A percentile compares a stretch with the other conserved stretches of the same genome.
phyloP scores from a whole-genome alignment of 2,888 invertebrate species.

The Nymphalis polychloros region DNA sequence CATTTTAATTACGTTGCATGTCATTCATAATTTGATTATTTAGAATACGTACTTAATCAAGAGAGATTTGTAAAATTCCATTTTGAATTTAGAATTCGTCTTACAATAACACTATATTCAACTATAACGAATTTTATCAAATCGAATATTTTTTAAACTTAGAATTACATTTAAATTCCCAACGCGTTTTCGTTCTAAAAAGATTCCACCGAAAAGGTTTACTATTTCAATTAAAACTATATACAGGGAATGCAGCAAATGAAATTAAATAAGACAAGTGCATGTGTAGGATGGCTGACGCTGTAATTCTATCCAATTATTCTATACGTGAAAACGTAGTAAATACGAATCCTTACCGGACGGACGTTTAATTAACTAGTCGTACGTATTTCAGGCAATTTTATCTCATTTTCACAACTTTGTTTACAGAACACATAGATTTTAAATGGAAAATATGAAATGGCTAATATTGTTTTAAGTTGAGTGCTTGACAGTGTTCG shows the following conservation, averaged over 20 bases:
- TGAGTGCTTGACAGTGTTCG: constrained; percentile 37
- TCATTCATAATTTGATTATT: too few species aligned
- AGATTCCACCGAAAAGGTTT: background rate
- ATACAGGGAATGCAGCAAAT: constrained; percentile 9
- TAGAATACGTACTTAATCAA: too few species aligned
- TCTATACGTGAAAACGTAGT: constrained; percentile 41
- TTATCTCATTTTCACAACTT: constrained; percentile 31
- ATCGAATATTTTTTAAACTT: too few species aligned
- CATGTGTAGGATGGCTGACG: constrained; percentile 1
- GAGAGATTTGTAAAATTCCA: too few species aligned
- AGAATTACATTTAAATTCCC: too few species aligned
- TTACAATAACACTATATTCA: too few species aligned
- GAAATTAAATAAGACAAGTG: constrained; percentile 24
- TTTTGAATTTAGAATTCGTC: too few species aligned
- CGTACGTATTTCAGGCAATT: constrained; percentile 27
- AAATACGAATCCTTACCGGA: constrained; percentile 45
- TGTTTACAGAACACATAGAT: constrained; percentile 28
- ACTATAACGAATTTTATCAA: too few species aligned
- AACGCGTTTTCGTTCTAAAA: background rate
- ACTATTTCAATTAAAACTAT: constrained; percentile 1
- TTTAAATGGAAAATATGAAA: constrained; percentile 32
- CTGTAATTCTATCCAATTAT: constrained; percentile 47
- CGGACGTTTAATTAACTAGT: constrained; percentile 61
- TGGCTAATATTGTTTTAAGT: constrained; percentile 35
- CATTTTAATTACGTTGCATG: too few species aligned